Conservation (phyloP, 2,888 invertebrate species). For the Tachina fera region DNA sequence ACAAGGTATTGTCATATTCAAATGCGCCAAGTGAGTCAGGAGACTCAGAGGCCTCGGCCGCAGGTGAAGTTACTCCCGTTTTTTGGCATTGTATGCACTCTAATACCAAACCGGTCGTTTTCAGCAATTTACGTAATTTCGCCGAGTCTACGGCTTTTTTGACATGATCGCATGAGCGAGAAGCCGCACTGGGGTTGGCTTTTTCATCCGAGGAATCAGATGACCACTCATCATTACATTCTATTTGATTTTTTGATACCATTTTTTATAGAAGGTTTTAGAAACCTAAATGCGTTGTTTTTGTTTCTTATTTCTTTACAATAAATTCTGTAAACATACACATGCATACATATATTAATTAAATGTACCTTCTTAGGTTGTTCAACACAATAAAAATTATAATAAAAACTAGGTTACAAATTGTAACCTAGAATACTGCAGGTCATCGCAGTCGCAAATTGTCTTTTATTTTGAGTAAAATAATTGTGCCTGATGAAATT, state of each 20-base stretch:
- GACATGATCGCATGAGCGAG: constrained; percentile 87
- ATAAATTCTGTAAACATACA: not conserved
- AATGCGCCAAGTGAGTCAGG: constrained; percentile 75
- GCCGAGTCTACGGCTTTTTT: constrained; percentile 87
- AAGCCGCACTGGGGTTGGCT: constrained; percentile 77
- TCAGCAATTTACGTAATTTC: constrained; percentile 85
- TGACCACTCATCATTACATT: constrained; percentile 87
- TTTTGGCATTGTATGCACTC: constrained; percentile 85
- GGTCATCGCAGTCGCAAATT: too few species aligned
- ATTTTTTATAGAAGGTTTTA: constrained; percentile 20
- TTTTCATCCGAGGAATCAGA: constrained; percentile 90
- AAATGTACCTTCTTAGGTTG: too few species aligned
- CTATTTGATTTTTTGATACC: constrained; percentile 87
- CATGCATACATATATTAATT: too few species aligned
- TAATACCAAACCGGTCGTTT: constrained; percentile 84
- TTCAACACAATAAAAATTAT: too few species aligned
- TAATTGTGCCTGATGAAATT: too few species aligned
- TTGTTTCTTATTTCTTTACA: not conserved
- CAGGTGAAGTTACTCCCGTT: constrained; percentile 82
- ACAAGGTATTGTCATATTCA: constrained; percentile 85
- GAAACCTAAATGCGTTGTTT: constrained; percentile 27
- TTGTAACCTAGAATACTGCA: too few species aligned
- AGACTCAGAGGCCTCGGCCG: constrained; percentile 77
- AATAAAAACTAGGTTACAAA: too few species aligned
- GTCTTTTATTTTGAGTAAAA: too few species aligned